Base-by-base conservation (phyloP, 2,888 invertebrate species). In the Nomada hirtipes region DNA sequence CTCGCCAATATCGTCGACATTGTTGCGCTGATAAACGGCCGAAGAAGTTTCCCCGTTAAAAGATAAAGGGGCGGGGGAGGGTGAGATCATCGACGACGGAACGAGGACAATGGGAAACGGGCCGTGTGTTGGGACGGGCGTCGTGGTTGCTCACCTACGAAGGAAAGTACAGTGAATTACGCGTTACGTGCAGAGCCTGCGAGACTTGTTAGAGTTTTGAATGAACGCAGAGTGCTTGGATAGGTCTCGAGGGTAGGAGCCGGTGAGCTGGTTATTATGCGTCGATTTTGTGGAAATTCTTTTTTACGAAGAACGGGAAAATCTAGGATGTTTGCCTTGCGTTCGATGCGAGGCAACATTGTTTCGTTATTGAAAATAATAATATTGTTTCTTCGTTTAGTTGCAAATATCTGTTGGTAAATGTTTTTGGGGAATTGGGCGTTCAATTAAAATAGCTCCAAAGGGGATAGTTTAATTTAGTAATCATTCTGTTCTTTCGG, bases 1-100 rank as follows among this genome's bases (percentile, higher is more conserved):
- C 63, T 69, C 20, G 47, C 74, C 73, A 67, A 79, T 74, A 70
- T 74, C 74, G 57, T 52, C 55, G 55, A 63, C 71, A 68, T 80
- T 80, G 79, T 77, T 29, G 61, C 77, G 77, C 61, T 77, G 79
- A 80, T 77, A 80, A 80, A 80, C 77, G 79, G 77, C 71, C 79
- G 71, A 72, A 72, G 55, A 77, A 80, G 71, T 80, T 80, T 71
- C 52, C 61, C 77, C 61, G 55, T 77, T 63, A 63, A 57, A 68
- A 72, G 72, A 77, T 80, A 72, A 72, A 67, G 60, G 60, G 71
- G 18, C 60, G 55, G 20, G 42, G 18, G 23, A 7, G 23, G 11
- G 55, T 11, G 11, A 61, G 72, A 68, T 78, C 67, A 80, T 77
- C 65, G 78, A 47, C 77, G 53, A 57, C 11, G 57, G 61, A 15